Percentiles rank a stretch among this genome's conserved stretches.
Evolutionary conservation across 2,888 invertebrate species (phyloP).

Genomic region (Brachylomia viminalis): DNA sequence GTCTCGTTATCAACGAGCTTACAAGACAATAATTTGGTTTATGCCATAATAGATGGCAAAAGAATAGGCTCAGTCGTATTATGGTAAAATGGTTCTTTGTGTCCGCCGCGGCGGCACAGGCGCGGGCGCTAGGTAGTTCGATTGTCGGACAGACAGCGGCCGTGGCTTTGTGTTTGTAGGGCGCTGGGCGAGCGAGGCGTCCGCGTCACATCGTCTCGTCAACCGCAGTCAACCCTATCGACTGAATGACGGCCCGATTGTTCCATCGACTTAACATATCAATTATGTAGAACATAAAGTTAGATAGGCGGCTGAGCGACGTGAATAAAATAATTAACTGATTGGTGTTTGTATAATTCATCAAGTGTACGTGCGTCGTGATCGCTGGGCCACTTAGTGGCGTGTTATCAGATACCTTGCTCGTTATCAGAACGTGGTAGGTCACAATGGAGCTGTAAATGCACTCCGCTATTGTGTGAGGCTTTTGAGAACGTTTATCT

Average conservation of each 20-base stretch:
- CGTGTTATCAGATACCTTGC: conserved; percentile 84
- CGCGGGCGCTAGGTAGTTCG: conserved; percentile 70
- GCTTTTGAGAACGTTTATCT: conserved; percentile 77
- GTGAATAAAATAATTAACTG: conserved; percentile 90
- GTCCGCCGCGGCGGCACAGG: conserved; percentile 72
- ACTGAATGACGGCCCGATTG: conserved; percentile 84
- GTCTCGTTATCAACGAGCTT: conserved; percentile 77
- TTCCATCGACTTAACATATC: conserved; percentile 89
- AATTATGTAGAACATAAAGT: conserved; percentile 89
- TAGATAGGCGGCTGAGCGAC: conserved; percentile 88
- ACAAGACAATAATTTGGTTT: conserved; percentile 79
- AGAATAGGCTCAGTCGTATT: conserved; percentile 82
- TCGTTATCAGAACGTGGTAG: conserved; percentile 75
- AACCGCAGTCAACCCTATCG: conserved; percentile 70
- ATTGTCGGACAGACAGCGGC: conserved; percentile 71
- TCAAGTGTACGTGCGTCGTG: conserved; percentile 81
- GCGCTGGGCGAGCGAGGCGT: conserved; percentile 46
- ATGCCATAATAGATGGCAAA: conserved; percentile 75
- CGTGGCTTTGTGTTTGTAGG: conserved; percentile 63
- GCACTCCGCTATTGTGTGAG: conserved; percentile 80
- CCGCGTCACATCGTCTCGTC: conserved; percentile 61
- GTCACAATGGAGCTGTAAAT: conserved; percentile 85
- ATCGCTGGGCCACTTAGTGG: conserved; percentile 85
- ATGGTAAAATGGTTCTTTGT: conserved; percentile 86
- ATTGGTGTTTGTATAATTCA: conserved; percentile 90